These are phyloP conservation scores for Galaxias olidus DNA, from an alignment of 2,797 vertebrate genomes.

Conservation along the genomic window DNA sequence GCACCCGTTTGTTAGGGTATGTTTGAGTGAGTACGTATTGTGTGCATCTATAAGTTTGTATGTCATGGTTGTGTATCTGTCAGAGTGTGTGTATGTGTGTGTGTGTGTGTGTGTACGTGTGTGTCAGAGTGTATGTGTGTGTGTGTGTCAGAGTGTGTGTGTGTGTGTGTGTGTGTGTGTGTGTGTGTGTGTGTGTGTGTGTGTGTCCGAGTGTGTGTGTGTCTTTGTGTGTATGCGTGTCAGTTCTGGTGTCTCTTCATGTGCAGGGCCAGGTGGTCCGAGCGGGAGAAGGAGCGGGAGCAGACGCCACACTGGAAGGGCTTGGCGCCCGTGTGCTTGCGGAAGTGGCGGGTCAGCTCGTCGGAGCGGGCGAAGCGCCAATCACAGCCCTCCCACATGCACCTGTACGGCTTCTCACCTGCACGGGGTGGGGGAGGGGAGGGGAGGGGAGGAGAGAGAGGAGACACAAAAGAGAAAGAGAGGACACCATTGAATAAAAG, in stretches of 20 bases:
- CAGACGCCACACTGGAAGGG: constrained; percentile 97
- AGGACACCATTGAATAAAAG: too few relatives aligned
- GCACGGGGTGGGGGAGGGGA: constrained; percentile 12
- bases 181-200: constrained; percentile 14
- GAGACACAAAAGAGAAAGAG: background rate
- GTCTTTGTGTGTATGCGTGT: constrained; percentile 25
- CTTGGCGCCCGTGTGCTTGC: constrained; percentile 98
- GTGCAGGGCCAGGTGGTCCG: constrained; percentile 96
- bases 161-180: constrained; percentile 6
- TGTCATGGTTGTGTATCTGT: background rate
- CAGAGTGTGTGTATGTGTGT: background rate
- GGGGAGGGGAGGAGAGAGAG: background rate
- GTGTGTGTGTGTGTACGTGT: constrained; percentile 8
- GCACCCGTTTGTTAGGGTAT: too few relatives aligned
- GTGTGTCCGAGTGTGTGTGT: constrained; percentile 14
- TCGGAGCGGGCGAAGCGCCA: constrained; percentile 98
- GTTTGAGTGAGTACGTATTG: too few relatives aligned
- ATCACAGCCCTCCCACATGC: constrained; percentile 97
- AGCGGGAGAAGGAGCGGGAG: constrained; percentile 96
- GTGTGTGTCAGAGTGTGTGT: background rate
- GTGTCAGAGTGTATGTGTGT: constrained; percentile 1
- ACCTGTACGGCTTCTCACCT: constrained; percentile 99
- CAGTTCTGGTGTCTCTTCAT: constrained; percentile 98
- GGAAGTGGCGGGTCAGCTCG: constrained; percentile 94
- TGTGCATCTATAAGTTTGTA: background rate